A percentile compares a stretch with the other conserved stretches of the same genome.
phyloP scores from a whole-genome alignment of 2,888 invertebrate species.

The Dynastes hyllus region DNA sequence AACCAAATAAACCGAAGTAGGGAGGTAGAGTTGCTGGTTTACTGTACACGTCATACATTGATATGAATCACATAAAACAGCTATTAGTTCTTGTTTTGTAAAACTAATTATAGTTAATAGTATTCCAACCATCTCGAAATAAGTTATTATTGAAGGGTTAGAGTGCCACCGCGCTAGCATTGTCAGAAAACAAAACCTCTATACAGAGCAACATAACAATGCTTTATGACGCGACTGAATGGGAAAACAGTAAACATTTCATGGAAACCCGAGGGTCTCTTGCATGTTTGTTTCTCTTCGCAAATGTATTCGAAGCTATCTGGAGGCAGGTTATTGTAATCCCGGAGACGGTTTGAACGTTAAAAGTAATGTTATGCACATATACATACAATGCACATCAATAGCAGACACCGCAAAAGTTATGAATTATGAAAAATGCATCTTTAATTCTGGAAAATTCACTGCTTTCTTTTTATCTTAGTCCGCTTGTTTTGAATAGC shows the following conservation, averaged over 20 bases:
- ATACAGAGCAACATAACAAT: slow-evolving; percentile 13
- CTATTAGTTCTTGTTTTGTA: no score
- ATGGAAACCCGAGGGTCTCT: background rate
- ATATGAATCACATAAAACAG: no score
- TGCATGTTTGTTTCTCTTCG: background rate
- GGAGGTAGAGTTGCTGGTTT: no score
- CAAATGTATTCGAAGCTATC: slow-evolving; percentile 27
- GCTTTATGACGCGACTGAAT: slow-evolving; percentile 32
- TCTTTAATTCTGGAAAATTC: no score
- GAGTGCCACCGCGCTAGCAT: background rate
- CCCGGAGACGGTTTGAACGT: slow-evolving; percentile 7
- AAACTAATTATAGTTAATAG: no score
- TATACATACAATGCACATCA: background rate
- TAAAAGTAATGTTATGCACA: background rate
- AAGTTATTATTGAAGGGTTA: background rate
- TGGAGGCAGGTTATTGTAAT: slow-evolving; percentile 18
- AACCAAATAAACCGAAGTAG: no score
- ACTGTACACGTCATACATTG: no score
- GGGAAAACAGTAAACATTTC: slow-evolving; percentile 23
- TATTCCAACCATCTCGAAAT: background rate
- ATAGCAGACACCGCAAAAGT: background rate
- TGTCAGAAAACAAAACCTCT: slow-evolving; percentile 20
- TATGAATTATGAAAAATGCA: no score
- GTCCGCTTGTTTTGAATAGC: no score
- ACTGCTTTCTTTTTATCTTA: no score